Conservation (phyloP, 1,140 invertebrate species). For the Scaptomyza graminum region DNA sequence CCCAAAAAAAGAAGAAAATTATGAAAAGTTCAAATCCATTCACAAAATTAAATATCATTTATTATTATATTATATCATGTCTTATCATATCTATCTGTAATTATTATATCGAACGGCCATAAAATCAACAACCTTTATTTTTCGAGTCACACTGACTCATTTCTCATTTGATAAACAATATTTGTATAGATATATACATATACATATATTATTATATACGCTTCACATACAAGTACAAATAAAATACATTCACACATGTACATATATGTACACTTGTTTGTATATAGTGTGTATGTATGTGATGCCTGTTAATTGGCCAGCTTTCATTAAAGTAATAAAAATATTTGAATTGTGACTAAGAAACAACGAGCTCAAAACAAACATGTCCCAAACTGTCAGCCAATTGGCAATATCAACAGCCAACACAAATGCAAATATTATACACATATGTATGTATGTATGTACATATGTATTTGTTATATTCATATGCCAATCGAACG, state of each 20-base stretch:
- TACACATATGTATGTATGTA: slow-evolving; percentile 29
- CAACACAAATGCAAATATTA: slow-evolving; percentile 68
- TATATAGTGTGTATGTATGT: slow-evolving; percentile 4
- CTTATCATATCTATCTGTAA: slow-evolving; percentile 14
- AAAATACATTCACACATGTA: slow-evolving; percentile 11
- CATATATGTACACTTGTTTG: slow-evolving; percentile 11
- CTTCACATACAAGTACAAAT: no score
- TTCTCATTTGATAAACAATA: slow-evolving; percentile 75
- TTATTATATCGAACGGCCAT: slow-evolving; percentile 24
- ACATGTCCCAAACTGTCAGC: slow-evolving; percentile 44
- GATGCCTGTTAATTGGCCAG: slow-evolving; percentile 71
- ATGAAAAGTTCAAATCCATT: no score
- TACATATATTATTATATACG: neutral
- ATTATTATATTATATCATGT: slow-evolving; percentile 9
- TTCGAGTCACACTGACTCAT: slow-evolving; percentile 59
- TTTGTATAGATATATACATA: no score
- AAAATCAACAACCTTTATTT: slow-evolving; percentile 22
- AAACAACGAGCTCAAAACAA: slow-evolving; percentile 45
- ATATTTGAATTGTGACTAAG: slow-evolving; percentile 71
- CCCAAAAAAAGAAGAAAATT: no score
- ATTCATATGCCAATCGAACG: slow-evolving; percentile 62
- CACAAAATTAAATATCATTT: no score
- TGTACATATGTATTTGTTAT: slow-evolving; percentile 11
- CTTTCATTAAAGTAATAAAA: slow-evolving; percentile 75
- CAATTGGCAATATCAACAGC: slow-evolving; percentile 69